Percentiles rank a stretch among this genome's conserved stretches.
Conservation (phyloP, 2,797 vertebrate species). For the Buceros bicornis region DNA sequence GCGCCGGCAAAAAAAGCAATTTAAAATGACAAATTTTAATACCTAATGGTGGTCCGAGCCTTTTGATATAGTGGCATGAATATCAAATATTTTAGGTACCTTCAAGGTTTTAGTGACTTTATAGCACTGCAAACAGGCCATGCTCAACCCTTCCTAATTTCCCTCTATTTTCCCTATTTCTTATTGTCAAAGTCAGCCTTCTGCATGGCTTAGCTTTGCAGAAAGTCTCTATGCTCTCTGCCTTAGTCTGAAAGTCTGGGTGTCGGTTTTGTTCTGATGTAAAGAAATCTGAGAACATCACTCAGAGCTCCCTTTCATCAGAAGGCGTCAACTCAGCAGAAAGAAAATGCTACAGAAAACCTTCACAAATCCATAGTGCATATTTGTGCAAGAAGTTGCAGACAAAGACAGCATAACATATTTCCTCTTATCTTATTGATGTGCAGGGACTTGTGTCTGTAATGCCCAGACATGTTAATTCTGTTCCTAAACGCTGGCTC, state of each 20-base stretch:
- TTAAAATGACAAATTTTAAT: conserved; percentile 82
- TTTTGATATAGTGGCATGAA: conserved; percentile 73
- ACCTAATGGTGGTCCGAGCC: conserved; percentile 71
- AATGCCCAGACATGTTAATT: not conserved
- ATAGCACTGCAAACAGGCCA: not conserved
- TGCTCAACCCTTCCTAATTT: not conserved
- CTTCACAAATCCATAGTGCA: not conserved
- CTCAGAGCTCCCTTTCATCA: conserved; percentile 6
- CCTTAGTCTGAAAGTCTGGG: not conserved
- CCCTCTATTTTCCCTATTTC: not conserved
- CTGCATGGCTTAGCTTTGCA: not conserved
- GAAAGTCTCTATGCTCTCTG: not conserved
- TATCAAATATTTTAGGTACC: conserved; percentile 68
- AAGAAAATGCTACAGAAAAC: not conserved
- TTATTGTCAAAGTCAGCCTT: not conserved
- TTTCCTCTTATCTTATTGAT: not conserved
- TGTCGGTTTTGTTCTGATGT: conserved; percentile 15
- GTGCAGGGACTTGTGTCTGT: not conserved
- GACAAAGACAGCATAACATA: not conserved
- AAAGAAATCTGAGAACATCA: not conserved
- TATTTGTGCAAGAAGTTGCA: not conserved
- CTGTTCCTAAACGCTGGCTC: not conserved
- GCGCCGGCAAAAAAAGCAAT: conserved; percentile 74
- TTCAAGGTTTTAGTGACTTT: conserved; percentile 61
- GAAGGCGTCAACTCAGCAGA: not conserved